Base-by-base conservation (phyloP, 2,888 invertebrate genomes). In the Nemapogon koenigi region DNA sequence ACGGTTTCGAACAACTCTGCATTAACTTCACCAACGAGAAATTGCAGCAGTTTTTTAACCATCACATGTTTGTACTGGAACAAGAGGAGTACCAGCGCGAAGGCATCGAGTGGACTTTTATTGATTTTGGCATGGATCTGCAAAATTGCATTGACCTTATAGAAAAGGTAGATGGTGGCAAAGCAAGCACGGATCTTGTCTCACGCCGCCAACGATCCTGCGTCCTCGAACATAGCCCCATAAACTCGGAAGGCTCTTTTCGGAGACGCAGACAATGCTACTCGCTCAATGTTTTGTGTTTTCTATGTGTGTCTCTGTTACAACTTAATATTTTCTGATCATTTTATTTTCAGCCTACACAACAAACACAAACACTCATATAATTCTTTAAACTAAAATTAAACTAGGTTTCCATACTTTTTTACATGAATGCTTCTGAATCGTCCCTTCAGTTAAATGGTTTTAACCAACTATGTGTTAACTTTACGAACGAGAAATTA, bases 391-490 rank as follows among this genome's bases (percentile, higher is more conserved):
- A 44, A 48, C 49, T 43, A 44, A 45, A 38, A 36, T 49, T 45
- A 3, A 19, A 48, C 47, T 54, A 49, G 49, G 57, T 55, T 55
- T 51, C 67, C n/a, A n/a, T n/a, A n/a, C n/a, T n/a, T n/a, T n/a
- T n/a, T n/a, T n/a, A n/a, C n/a, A n/a, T n/a, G n/a, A 16, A 7
- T 28, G 28, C 28, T 39, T 42, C 40, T 43, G 43, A 39, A 57
- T 58, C 47, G 40, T 54, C 57, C 56, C 50, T 52, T 55, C 85
- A 94, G 94, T 89, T 84, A 83, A 95, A 95, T 83, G 89, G 92
- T 65, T 94, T 94, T 84, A 94, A 95, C 82, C 94, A 95, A 79
- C 85, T 95, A 65, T 94, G 94, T 84, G 93, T 95, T 86, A 95
- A 95, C 84, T 95, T 93, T 84, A 92, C 93, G 61, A 95, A 95